Percentiles rank a stretch among this genome's conserved stretches.
phyloP scores from a whole-genome alignment of 2,888 invertebrate genomes.

The Heliconius erato region DNA sequence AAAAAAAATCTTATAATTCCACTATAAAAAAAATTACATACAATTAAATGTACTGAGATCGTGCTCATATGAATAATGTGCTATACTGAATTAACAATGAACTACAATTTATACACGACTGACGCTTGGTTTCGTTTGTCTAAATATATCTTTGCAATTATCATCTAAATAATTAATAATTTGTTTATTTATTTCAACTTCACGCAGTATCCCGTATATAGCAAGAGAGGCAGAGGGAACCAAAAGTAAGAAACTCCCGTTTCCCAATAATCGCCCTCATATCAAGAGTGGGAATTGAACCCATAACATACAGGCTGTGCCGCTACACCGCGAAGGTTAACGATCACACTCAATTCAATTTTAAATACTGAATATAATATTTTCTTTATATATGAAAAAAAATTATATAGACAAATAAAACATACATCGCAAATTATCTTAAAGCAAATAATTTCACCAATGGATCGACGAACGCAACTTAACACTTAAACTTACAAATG shows the following conservation, averaged over 20 bases:
- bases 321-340: not conserved
- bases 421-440: not conserved
- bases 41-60: conserved; percentile 76
- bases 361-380: not conserved
- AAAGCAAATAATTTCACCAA: conserved; percentile 17
- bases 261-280: not conserved
- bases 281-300: not conserved
- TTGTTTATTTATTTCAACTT: not conserved
- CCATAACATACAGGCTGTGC: not conserved
- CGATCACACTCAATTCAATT: conserved; percentile 1
- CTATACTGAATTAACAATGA: conserved; percentile 55
- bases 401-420: not conserved
- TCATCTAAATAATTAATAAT: conserved; percentile 7
- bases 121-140: conserved; percentile 32
- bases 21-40: conserved; percentile 65
- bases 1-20: conserved; percentile 54
- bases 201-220: not conserved
- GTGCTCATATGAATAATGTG: conserved; percentile 69
- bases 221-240: not conserved
- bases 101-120: conserved; percentile 37
- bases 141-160: not conserved
- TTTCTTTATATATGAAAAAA: not conserved
- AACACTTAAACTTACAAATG: not conserved
- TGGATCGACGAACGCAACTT: not conserved
- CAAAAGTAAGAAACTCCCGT: not conserved